Evolutionary conservation across 2,888 invertebrate genomes (phyloP), one percentile per base, ranked within the genome.

Genomic region (Abrostola tripartita): DNA sequence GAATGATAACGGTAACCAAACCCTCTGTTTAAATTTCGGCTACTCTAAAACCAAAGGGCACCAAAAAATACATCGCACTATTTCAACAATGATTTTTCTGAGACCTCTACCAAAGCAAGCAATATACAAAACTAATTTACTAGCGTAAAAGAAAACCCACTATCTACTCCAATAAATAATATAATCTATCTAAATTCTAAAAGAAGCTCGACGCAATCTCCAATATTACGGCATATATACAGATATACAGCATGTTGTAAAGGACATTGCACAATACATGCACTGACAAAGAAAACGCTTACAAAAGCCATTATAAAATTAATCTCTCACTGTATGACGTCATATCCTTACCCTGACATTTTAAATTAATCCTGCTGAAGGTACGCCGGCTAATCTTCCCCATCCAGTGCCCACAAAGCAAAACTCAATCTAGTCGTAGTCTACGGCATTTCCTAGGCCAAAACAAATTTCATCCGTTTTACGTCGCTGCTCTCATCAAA

Each of bases 391-490:
- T 78, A 81, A 82, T 78, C 76, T 68, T 52, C 37, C 37, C 14
- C 51, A 63, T 70, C 60, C 64, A 41, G 65, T 24, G 58, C 40
- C 52, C 69, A 78, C 83, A 84, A 82, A 85, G 84, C 76, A 61
- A 65, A 79, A 77, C 74, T 81, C 79, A 78, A 79, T 83, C 82
- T 81, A 71, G 73, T 50, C 47, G 65, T 60, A 74, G 76, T 71
- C 74, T 68, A 44, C 67, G 62, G 71, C 59, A 80, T 72, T 78
- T 78, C 78, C 78, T 78, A 79, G 81, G 73, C 74, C 71, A 81
- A 82, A 87, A 84, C 84, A 83, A 85, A 84, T 86, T 85, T 74
- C 67, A 71, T 50, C 65, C 61, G 14, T 50, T 61, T 54, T 61
- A 52, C 65, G 61, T 61, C 54, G 68, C 52, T 14, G 42, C 36